phyloP scores from a whole-genome alignment of 2,797 vertebrate species.

The Aphelocoma californica region DNA sequence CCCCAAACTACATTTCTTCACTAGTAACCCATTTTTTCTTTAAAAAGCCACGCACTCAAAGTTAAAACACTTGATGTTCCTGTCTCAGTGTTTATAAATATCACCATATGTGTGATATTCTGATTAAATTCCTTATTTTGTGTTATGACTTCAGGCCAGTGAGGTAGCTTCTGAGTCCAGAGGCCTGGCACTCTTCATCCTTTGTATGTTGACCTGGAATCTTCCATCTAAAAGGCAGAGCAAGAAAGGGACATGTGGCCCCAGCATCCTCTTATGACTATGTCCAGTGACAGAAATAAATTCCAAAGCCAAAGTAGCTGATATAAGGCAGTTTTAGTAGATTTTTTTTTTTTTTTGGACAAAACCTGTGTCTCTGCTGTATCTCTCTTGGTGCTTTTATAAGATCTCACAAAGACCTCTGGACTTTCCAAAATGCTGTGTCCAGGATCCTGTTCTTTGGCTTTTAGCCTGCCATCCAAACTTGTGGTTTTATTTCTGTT shows the following conservation, averaged over 20 bases:
- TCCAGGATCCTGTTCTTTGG: background rate
- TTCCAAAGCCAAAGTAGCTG: background rate
- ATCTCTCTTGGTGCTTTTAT: background rate
- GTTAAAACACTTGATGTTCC: background rate
- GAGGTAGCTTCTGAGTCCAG: background rate
- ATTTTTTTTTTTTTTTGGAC: background rate
- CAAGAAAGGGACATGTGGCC: background rate
- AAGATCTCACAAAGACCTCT: background rate
- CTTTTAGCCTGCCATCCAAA: background rate
- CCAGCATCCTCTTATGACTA: background rate
- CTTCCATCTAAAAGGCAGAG: background rate
- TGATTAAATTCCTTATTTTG: background rate
- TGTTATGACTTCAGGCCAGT: background rate
- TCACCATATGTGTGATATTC: background rate
- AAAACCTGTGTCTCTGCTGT: background rate
- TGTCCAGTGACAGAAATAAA: background rate
- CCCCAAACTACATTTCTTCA: background rate
- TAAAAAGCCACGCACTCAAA: accelerated
- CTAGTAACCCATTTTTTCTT: background rate
- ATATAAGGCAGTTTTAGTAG: background rate
- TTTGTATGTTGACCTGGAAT: background rate
- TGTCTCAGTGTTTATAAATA: background rate
- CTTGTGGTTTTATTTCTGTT: background rate
- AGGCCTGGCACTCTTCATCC: background rate
- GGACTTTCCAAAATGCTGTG: background rate